These are phyloP conservation scores for Hirtodrosophila histrioides DNA, from an alignment of 2,888 invertebrate species.

Conservation along the genomic window DNA sequence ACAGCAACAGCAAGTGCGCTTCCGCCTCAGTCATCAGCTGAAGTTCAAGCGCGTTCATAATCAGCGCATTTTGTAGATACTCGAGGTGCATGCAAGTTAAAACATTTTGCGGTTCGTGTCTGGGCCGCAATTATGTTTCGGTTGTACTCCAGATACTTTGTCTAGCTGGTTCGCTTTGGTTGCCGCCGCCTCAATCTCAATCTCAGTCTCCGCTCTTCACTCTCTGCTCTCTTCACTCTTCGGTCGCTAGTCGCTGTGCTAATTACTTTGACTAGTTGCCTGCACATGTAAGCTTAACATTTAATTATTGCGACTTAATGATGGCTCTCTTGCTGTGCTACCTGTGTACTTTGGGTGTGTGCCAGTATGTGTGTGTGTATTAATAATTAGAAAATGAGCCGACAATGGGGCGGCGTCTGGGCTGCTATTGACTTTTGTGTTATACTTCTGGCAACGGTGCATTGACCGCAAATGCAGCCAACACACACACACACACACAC, in stretches of 20 bases:
- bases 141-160: conserved; percentile 77
- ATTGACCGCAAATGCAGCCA: conserved; percentile 47
- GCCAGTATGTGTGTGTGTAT: conserved; percentile 48
- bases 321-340: conserved; percentile 56
- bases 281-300: conserved; percentile 77
- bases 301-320: conserved; percentile 80
- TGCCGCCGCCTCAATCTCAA: conserved; percentile 25
- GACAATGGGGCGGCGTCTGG: conserved; percentile 57
- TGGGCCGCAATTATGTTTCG: conserved; percentile 74
- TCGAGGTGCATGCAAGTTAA: conserved; percentile 62
- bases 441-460: conserved; percentile 64
- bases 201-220: conserved; percentile 19
- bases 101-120: conserved; percentile 68
- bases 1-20: conserved; percentile 33
- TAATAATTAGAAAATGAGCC: conserved; percentile 77
- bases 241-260: conserved; percentile 59
- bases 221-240: conserved; percentile 5
- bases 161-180: conserved; percentile 57
- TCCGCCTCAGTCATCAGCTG: conserved; percentile 35
- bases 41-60: conserved; percentile 72
- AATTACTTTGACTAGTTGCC: conserved; percentile 77
- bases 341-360: conserved; percentile 27
- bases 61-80: conserved; percentile 76
- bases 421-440: conserved; percentile 63
- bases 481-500: conserved; percentile 2